Base-by-base conservation (phyloP, 2,888 invertebrate genomes). In the Diploptera punctata region DNA sequence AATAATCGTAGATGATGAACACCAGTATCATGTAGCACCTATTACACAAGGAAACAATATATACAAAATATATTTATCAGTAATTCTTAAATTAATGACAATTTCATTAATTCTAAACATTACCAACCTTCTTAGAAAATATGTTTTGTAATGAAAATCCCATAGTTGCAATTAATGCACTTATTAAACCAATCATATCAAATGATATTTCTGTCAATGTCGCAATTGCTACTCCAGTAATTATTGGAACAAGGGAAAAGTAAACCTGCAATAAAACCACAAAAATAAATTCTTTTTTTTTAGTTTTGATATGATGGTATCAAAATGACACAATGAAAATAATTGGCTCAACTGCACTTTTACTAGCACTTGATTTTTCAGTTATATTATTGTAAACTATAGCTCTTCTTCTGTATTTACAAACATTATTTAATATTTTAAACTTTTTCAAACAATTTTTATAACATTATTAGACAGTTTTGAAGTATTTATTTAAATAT, bases 71-170 rank as follows among this genome's bases (percentile, higher is more conserved):
- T 38, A 65, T 18, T n/a, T 18, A 10, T 13, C 9, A 65, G 16
- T 24, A 10, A 19, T 60, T 33, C n/a, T 13, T 9, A 52, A 3
- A 21, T 5, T 52, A 52, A 52, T 13, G 3, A 52, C 24, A 57
- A 52, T 3, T 16, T 16, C 33, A 33, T 7, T 7, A 33, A n/a
- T 7, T 33, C 33, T 33, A 10, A 33, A 52, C 10, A 24, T 16
- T 49, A 61, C 72, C 78, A 80, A 94, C 96, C 88, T 97, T 97
- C 86, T 98, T 98, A 1, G 97, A 96, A 84, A 92, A 96, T 78
- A 98, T 94, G 84, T 98, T 97, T 84, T 97, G 96, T 78, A 98
- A 85, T 16, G 97, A 93, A 80, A 97, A 97, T 71, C 96, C 94
- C 85, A 96, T 91, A 0, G 98, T 97, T 1, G 97, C 93, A 68